Percentiles rank a stretch among this genome's conserved stretches.
phyloP scores from a whole-genome alignment of 2,113 vertebrate species.

The human region DNA sequence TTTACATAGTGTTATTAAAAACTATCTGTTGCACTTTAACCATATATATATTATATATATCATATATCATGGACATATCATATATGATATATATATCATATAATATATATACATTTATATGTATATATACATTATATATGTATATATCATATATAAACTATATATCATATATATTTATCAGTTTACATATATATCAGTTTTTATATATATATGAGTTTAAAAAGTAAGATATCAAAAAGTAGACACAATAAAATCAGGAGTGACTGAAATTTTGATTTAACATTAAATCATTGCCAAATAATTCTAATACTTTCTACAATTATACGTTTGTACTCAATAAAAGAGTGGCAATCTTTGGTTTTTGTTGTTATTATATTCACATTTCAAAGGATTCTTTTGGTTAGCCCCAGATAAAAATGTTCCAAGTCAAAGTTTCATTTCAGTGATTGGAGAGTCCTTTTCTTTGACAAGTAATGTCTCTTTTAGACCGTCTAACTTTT shows the following conservation, averaged over 20 bases:
- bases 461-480: not conserved
- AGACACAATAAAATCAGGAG: not conserved
- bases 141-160: too few relatives aligned
- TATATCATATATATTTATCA: too few relatives aligned
- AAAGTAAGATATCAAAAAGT: not conserved
- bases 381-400: not conserved
- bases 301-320: not conserved
- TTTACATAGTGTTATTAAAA: not conserved
- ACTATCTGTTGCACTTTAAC: not conserved
- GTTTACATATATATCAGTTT: too few relatives aligned
- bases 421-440: not conserved
- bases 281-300: not conserved
- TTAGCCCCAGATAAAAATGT: not conserved
- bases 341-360: not conserved
- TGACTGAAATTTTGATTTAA: conserved; percentile 15
- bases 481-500: not conserved
- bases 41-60: not conserved
- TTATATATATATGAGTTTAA: not conserved
- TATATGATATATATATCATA: too few relatives aligned
- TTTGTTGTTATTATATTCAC: not conserved
- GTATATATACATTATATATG: too few relatives aligned
- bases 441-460: not conserved
- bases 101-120: too few relatives aligned
- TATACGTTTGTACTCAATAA: not conserved
- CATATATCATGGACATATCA: too few relatives aligned